These are phyloP conservation scores for Clamator glandarius DNA, from an alignment of 2,797 vertebrate species.

Conservation along the genomic window DNA sequence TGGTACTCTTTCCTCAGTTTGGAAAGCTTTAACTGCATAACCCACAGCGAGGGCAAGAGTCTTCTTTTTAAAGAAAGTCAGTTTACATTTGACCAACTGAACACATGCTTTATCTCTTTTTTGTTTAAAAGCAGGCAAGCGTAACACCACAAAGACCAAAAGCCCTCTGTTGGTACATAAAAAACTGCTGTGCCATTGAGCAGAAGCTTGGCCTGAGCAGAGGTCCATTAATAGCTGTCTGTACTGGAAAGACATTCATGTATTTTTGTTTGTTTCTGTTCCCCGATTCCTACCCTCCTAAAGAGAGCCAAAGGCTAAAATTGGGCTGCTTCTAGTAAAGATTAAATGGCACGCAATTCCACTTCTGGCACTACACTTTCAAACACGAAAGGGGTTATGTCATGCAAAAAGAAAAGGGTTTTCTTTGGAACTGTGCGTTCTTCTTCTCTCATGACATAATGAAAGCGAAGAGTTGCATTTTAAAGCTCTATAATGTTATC, in stretches of 20 bases:
- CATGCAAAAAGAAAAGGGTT: slow-evolving; percentile 50
- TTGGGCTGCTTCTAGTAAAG: slow-evolving; percentile 52
- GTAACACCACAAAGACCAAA: slow-evolving; percentile 39
- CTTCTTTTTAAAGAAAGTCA: background rate
- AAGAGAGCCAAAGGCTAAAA: slow-evolving; percentile 68
- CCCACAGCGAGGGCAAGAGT: slow-evolving; percentile 7
- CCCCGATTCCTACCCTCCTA: slow-evolving; percentile 45
- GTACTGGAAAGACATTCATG: slow-evolving; percentile 40
- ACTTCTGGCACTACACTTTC: slow-evolving; percentile 33
- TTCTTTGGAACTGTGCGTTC: slow-evolving; percentile 32
- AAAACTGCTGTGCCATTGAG: slow-evolving; percentile 35
- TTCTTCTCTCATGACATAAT: slow-evolving; percentile 8
- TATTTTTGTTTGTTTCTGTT: slow-evolving; percentile 64
- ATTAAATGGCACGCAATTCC: slow-evolving; percentile 56
- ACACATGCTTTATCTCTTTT: slow-evolving; percentile 57
- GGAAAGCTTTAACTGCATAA: background rate
- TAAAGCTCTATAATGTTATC: background rate
- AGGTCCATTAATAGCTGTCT: slow-evolving; percentile 45
- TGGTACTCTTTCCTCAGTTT: background rate
- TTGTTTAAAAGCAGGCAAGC: slow-evolving; percentile 47
- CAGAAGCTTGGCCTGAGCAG: slow-evolving; percentile 42
- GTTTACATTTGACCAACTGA: slow-evolving; percentile 54
- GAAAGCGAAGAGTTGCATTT: slow-evolving; percentile 3
- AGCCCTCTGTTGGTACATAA: slow-evolving; percentile 54
- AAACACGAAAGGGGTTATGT: slow-evolving; percentile 44